Evolutionary conservation across 2,888 invertebrate genomes (phyloP).

Genomic region (Tribolium freemani): DNA sequence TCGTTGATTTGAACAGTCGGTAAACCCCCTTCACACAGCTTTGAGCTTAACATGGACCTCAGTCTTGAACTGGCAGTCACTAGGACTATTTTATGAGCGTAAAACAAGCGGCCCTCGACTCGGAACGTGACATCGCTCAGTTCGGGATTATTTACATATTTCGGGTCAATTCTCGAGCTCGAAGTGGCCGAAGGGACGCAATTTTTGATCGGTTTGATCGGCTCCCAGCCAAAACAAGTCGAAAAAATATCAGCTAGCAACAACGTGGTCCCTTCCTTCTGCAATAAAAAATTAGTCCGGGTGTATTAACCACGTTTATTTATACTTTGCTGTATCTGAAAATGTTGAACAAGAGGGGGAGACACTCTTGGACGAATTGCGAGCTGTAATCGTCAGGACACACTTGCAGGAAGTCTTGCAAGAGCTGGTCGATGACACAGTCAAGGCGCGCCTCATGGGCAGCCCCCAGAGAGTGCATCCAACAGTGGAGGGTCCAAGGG

Average conservation of each 20-base stretch:
- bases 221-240: constrained; percentile 90
- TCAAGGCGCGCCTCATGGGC: constrained; percentile 88
- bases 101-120: constrained; percentile 91
- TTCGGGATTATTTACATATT: constrained; percentile 94
- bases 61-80: constrained; percentile 91
- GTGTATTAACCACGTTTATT: not conserved
- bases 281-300: constrained; percentile 50
- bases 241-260: constrained; percentile 91
- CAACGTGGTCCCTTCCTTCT: constrained; percentile 91
- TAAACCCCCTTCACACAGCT: constrained; percentile 79
- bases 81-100: constrained; percentile 93
- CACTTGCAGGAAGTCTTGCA: constrained; percentile 92
- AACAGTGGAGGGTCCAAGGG: constrained; percentile 93
- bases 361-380: constrained; percentile 91
- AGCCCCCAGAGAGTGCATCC: constrained; percentile 90
- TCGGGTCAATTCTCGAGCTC: constrained; percentile 88
- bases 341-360: constrained; percentile 90
- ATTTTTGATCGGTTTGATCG: constrained; percentile 82
- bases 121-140: constrained; percentile 93
- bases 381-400: constrained; percentile 91
- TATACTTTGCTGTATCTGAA: constrained; percentile 89
- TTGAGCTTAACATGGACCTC: constrained; percentile 86
- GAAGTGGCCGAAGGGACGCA: constrained; percentile 75
- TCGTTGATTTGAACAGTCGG: constrained; percentile 94
- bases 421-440: constrained; percentile 87